A percentile compares a stretch with the other conserved stretches of the same genome.
These are phyloP conservation scores for Hirtodrosophila alboralis DNA, from an alignment of 2,888 invertebrate species.

Conservation along the genomic window DNA sequence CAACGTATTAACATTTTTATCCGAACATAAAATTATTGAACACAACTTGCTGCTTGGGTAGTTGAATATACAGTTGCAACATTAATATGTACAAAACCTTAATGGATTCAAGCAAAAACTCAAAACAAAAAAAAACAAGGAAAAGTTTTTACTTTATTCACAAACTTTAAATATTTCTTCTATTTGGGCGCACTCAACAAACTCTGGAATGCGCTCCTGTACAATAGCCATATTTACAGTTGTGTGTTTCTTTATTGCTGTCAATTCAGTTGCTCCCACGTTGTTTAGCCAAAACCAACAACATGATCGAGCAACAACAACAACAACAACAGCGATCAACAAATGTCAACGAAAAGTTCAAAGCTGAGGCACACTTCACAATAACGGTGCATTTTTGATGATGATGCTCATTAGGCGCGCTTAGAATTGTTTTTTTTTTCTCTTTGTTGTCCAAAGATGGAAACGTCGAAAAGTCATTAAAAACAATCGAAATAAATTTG, in stretches of 20 bases:
- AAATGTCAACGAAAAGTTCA: constrained; percentile 61
- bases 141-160: too few species aligned
- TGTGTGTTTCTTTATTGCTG: constrained; percentile 34
- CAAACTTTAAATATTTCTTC: too few species aligned
- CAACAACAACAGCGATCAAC: constrained; percentile 23
- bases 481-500: constrained; percentile 52
- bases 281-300: constrained; percentile 20
- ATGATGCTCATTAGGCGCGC: constrained; percentile 33
- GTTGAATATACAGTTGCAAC: too few species aligned
- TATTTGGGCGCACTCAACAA: background rate
- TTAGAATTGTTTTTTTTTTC: constrained; percentile 6
- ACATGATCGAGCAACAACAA: constrained; percentile 28
- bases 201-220: constrained; percentile 36
- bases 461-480: constrained; percentile 36
- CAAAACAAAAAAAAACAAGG: too few species aligned
- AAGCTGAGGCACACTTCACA: constrained; percentile 48
- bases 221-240: constrained; percentile 35
- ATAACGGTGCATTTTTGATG: constrained; percentile 54
- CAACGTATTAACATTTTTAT: too few species aligned
- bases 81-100: too few species aligned
- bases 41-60: too few species aligned
- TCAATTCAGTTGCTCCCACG: constrained; percentile 41
- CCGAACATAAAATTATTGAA: too few species aligned
- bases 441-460: constrained; percentile 8
- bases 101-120: too few species aligned